A percentile compares a stretch with the other conserved stretches of the same genome.
These are phyloP conservation scores for Cacatua alba DNA, from an alignment of 2,113 vertebrate genomes.

Conservation along the genomic window DNA sequence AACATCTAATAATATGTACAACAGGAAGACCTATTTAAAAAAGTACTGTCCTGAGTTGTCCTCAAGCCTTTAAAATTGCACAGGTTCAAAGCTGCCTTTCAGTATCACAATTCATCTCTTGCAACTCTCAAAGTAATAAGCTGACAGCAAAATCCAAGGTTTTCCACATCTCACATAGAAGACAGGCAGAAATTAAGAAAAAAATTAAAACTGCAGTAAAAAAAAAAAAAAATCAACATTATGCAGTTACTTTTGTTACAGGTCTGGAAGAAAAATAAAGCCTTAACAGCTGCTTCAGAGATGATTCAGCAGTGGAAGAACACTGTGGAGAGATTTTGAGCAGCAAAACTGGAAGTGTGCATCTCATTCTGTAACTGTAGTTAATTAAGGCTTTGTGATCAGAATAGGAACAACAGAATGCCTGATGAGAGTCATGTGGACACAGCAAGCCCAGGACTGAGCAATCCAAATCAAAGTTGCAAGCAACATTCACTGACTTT, in stretches of 20 bases:
- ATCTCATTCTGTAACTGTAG: background rate
- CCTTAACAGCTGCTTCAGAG: slow-evolving; percentile 18
- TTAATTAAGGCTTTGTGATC: background rate
- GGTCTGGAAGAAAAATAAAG: background rate
- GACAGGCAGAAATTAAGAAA: background rate
- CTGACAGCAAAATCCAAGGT: background rate
- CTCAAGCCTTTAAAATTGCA: background rate
- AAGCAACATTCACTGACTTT: background rate
- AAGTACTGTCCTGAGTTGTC: background rate
- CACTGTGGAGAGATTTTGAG: background rate
- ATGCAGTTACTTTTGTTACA: background rate
- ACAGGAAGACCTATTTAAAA: background rate
- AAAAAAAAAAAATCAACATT: background rate
- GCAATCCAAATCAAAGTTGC: background rate
- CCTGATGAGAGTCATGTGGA: background rate
- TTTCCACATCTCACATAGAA: background rate
- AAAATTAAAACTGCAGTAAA: background rate
- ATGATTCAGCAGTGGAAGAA: slow-evolving; percentile 29
- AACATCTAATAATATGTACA: background rate
- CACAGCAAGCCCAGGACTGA: background rate
- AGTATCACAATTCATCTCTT: background rate
- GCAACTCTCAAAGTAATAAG: background rate
- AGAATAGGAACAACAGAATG: background rate
- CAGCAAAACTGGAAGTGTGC: background rate
- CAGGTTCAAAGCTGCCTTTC: background rate